Evolutionary conservation across 2,113 vertebrate species (phyloP), one percentile per base, ranked within the genome.

Genomic region (Symphodus melops): DNA sequence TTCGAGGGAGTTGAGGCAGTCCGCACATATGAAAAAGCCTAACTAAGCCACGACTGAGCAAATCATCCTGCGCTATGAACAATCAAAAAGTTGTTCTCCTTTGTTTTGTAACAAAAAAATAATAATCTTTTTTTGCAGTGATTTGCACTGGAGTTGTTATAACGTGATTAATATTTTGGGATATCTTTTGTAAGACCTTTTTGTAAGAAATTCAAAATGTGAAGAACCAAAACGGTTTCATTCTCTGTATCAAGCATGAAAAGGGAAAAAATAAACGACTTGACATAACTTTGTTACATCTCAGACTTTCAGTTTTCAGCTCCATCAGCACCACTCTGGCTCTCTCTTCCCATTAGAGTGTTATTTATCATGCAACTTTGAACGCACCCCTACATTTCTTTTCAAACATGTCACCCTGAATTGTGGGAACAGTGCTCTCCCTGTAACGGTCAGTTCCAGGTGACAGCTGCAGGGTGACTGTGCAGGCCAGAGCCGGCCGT

Each of bases 11-110:
- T 96, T 76, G 92, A 96, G 90, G 95, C 97, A 8, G 93, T 98
- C 68, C 97, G 97, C 64, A 95, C 95, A 4, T 99, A 98, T 57
- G 97, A 99, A 88, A 99, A 98, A 91, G 97, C 96, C 5, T 99
- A 95, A 82, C 51, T 67, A 75, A 16, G 55, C 64, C 25, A 60
- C 21, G 48, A 74, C 57, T 46, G 14, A 65, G 41, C 57, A 72
- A 75, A 61, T 66, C 70, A 62, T 73, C 39, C 58, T 68, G 63
- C 67, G 60, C 67, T 70, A 63, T 56, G 4, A 63, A 70, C 4
- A 2, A 59, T 80, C 54, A 59, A 37, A 68, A 82, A 75, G 44
- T 59, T 44, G 25, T 70, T 80, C 42, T 48, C 5, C 51, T 59
- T 62, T 54, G 57, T 55, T 71, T 4, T 21, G 4, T 68, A 48